These are phyloP conservation scores for Aphidius ervi DNA, from an alignment of 1,140 invertebrate genomes.

Conservation along the genomic window DNA sequence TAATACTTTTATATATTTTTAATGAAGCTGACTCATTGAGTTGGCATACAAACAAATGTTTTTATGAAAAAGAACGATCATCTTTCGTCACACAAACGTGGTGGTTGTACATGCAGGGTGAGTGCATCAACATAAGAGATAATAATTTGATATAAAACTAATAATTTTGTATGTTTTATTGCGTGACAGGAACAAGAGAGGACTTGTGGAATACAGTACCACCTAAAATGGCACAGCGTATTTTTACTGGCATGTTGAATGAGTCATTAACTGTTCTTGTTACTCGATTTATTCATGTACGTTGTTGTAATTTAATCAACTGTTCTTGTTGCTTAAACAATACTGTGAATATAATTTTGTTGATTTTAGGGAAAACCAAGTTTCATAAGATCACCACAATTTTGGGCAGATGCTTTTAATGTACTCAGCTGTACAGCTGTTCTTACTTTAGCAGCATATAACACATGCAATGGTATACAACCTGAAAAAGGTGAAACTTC, in stretches of 20 bases:
- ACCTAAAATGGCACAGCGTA: constrained; percentile 73
- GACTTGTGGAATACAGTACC: constrained; percentile 78
- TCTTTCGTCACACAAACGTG: constrained; percentile 79
- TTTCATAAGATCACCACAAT: constrained; percentile 56
- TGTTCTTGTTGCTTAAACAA: constrained; percentile 4
- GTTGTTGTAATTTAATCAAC: constrained; percentile 14
- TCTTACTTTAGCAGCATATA: constrained; percentile 57
- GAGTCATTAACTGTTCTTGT: constrained; percentile 73
- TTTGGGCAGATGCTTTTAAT: constrained; percentile 70
- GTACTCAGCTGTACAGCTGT: constrained; percentile 68
- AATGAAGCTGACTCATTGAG: constrained; percentile 71
- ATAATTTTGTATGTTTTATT: too few species aligned
- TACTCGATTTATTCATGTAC: constrained; percentile 69
- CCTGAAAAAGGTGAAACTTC: constrained; percentile 62
- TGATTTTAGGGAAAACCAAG: constrained; percentile 58
- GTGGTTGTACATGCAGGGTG: constrained; percentile 81
- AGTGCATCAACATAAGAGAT: neutral
- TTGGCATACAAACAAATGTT: constrained; percentile 61
- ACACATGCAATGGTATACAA: too few species aligned
- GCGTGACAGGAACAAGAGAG: constrained; percentile 59
- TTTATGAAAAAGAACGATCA: constrained; percentile 66
- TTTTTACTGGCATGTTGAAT: constrained; percentile 75
- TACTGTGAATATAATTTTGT: constrained; percentile 6
- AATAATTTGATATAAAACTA: neutral
- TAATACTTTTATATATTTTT: constrained; percentile 71